Conservation (phyloP, 2,113 vertebrate genomes). For the Ciconia stormi region DNA sequence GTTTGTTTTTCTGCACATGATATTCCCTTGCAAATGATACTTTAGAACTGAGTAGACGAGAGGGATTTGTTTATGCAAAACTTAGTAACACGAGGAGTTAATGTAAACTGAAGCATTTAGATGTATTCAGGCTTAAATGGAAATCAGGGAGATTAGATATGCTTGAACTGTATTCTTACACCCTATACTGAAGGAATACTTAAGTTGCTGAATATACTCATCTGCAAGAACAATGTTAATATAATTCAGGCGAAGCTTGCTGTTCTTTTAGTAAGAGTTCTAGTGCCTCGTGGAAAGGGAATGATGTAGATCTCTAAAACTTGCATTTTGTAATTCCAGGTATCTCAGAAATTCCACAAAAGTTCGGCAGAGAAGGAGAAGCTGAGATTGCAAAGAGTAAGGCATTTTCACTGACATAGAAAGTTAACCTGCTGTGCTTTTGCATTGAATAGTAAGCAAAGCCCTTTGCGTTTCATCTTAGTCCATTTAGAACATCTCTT, state of each 20-base stretch:
- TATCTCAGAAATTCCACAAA: slow-evolving; percentile 55
- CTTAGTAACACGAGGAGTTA: fast-evolving
- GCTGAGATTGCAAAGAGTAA: slow-evolving; percentile 75
- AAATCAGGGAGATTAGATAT: not conserved
- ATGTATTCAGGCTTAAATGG: not conserved
- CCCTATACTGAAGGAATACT: not conserved
- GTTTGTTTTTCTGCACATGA: not conserved
- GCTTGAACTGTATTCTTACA: not conserved
- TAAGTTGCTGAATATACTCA: fast-evolving
- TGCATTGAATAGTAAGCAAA: not conserved
- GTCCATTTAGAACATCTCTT: not conserved
- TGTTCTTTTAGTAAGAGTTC: not conserved
- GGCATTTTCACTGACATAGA: not conserved
- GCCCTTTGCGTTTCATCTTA: not conserved
- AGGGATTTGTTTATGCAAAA: not conserved
- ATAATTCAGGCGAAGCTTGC: not conserved
- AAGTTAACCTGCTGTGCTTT: not conserved
- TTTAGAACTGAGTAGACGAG: not conserved
- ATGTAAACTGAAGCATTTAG: not conserved
- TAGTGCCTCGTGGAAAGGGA: not conserved
- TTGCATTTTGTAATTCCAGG: slow-evolving; percentile 56
- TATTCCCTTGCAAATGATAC: not conserved
- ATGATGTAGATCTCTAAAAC: not conserved
- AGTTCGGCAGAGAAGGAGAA: slow-evolving; percentile 73
- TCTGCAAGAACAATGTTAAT: not conserved